Percentiles rank a stretch among this genome's conserved stretches.
Evolutionary conservation across 2,888 invertebrate genomes (phyloP).

Genomic region (Cantharis nigra): DNA sequence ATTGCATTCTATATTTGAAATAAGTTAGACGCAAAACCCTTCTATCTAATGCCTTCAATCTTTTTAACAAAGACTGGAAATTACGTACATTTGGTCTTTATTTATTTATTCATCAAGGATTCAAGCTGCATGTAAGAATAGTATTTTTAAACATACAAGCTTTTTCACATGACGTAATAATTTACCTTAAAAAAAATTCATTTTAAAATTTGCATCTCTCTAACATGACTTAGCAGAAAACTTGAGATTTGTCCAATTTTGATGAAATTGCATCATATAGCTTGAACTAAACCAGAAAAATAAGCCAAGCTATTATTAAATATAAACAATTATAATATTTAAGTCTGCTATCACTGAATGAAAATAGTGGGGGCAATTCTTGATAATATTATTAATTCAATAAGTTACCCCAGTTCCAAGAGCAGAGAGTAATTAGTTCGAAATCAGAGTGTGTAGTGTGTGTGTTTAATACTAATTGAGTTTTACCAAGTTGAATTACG

Average conservation of each 20-base stretch:
- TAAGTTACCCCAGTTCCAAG: not conserved
- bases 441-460: not conserved
- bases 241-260: not conserved
- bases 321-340: not conserved
- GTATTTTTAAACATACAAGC: not conserved
- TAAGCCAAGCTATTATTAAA: not conserved
- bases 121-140: not conserved
- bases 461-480: not conserved
- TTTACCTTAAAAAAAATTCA: not conserved
- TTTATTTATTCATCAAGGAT: not conserved
- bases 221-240: not conserved
- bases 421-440: not conserved
- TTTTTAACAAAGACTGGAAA: not conserved
- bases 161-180: not conserved
- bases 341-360: not conserved
- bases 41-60: not conserved
- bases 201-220: not conserved
- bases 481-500: not conserved
- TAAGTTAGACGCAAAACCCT: not conserved
- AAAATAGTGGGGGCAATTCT: not conserved
- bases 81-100: not conserved
- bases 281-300: not conserved
- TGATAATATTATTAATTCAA: not conserved
- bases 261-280: not conserved
- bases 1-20: not conserved